Percentiles rank a stretch among this genome's conserved stretches.
phyloP scores from a whole-genome alignment of 2,888 invertebrate genomes.

The Anorthoa munda region DNA sequence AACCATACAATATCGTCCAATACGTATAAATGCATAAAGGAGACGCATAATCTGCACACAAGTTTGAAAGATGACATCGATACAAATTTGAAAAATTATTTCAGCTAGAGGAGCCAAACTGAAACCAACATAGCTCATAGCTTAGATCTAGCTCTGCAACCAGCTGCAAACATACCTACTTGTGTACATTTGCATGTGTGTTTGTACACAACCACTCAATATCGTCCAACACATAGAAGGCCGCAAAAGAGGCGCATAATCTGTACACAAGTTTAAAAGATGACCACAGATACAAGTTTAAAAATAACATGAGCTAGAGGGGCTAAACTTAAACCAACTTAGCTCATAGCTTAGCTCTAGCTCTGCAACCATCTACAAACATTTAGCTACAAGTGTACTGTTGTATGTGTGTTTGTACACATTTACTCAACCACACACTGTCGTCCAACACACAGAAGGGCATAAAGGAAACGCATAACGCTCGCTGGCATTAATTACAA shows the following conservation, averaged over 20 bases:
- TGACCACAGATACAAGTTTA: too few relatives aligned
- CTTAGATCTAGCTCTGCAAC: too few relatives aligned
- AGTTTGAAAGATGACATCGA: too few relatives aligned
- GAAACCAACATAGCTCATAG: too few relatives aligned
- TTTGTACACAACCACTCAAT: conserved; percentile 2
- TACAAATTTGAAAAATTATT: too few relatives aligned
- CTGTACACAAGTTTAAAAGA: too few relatives aligned
- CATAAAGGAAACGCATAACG: conserved; percentile 80
- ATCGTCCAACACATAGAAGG: conserved; percentile 40
- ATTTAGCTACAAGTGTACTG: not conserved
- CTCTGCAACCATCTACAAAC: not conserved
- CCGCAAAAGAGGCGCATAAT: conserved; percentile 78
- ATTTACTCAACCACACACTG: conserved; percentile 11
- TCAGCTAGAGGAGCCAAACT: too few relatives aligned
- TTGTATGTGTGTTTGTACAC: not conserved
- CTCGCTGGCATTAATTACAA: conserved; percentile 82
- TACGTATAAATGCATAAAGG: conserved; percentile 68
- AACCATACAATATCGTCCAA: conserved; percentile 18
- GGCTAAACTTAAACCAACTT: too few relatives aligned
- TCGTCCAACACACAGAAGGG: conserved; percentile 42
- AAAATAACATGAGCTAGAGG: too few relatives aligned
- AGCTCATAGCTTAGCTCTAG: too few relatives aligned
- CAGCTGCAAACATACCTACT: not conserved
- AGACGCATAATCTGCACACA: conserved; percentile 72
- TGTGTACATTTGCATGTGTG: not conserved